Base-by-base conservation (phyloP, 2,113 vertebrate genomes). In the Tympanuchus pallidicinctus region DNA sequence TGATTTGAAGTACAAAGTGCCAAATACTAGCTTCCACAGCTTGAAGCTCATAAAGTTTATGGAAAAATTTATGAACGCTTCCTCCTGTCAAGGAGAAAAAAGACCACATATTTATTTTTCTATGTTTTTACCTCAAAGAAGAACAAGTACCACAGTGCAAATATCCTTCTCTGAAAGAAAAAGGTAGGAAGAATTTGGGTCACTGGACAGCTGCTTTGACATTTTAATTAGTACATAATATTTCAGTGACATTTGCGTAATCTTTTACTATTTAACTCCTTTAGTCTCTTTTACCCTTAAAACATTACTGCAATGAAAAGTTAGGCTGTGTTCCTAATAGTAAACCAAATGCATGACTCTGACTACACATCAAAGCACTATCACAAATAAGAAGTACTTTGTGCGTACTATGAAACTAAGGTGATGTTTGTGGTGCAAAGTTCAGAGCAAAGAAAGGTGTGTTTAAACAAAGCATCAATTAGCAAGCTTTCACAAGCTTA, bases 391-490 rank as follows among this genome's bases (percentile, higher is more conserved):
- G 47, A 48, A 48, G 48, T 24, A 50, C 24, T 54, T 52, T 56
- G 8, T 36, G 34, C 27, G 27, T 73, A 60, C 47, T 36, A 25
- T 11, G 42, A 93, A 92, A 89, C 42, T 52, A 84, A 82, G 70
- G 67, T 3, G 3, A 89, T 40, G 83, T 69, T 75, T 90, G 38
- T 38, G 76, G 88, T 78, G 80, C 92, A 92, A 96, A 96, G 95
- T 92, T 93, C 86, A 93, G 77, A 63, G 48, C 38, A 89, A 94
- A 92, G 93, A 89, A 95, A 93, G 84, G 91, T 70, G 59, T 93
- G 86, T 89, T 94, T 73, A 76, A 89, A 86, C 32, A 82, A 81
- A 17, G 61, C 86, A 89, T 52, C 48, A 59, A 65, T 48, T 63
- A 79, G 74, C 59, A 86, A 57, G 59, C 61, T 72, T 79, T 87